Percentiles rank a stretch among this genome's conserved stretches.
Conservation (phyloP, 2,797 vertebrate genomes). For the Coregonus suidteri region DNA sequence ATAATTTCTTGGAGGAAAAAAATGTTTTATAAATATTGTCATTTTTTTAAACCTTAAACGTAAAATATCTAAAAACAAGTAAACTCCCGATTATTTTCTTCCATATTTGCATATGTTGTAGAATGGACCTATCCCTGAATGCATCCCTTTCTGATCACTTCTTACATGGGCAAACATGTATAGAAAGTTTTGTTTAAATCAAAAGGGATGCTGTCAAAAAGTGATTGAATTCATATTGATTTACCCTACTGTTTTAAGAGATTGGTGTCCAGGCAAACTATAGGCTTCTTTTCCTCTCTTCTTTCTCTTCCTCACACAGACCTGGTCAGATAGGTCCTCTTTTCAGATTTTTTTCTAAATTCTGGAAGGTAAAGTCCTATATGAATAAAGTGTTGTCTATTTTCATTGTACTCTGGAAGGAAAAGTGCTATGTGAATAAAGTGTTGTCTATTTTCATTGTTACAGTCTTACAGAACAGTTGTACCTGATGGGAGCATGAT, state of each 20-base stretch:
- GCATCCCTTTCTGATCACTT: too few species aligned
- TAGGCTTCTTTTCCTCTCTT: background rate
- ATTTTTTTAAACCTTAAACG: too few species aligned
- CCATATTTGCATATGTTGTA: too few species aligned
- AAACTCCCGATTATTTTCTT: too few species aligned
- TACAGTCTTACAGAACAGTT: background rate
- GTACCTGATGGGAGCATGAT: conserved; percentile 45
- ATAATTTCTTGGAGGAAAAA: too few species aligned
- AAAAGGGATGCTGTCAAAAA: too few species aligned
- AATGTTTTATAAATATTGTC: too few species aligned
- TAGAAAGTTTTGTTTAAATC: too few species aligned
- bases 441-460: background rate
- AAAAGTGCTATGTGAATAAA: background rate
- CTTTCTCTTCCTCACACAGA: background rate
- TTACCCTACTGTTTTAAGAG: background rate
- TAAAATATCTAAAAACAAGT: too few species aligned
- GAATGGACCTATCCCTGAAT: too few species aligned
- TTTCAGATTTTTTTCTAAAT: background rate
- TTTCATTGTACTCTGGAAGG: background rate
- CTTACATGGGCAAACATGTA: too few species aligned
- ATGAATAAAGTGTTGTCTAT: background rate
- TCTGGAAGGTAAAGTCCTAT: background rate
- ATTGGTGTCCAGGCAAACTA: background rate
- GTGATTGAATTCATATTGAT: too few species aligned
- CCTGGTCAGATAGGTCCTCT: background rate